Evolutionary conservation across 2,797 vertebrate species (phyloP).

Genomic region (Morelia viridis): DNA sequence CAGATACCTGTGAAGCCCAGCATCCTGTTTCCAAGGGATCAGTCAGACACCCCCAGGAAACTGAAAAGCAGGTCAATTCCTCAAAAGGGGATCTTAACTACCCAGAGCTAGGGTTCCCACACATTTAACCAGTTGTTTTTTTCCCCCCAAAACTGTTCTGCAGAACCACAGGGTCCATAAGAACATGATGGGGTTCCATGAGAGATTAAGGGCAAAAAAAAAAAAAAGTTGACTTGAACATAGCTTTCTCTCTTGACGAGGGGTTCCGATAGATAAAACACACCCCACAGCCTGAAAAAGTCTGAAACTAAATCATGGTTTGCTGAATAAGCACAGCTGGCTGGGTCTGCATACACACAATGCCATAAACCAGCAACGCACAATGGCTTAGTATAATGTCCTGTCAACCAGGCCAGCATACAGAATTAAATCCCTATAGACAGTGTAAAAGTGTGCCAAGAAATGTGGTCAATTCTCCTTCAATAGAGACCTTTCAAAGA

Average conservation of each 20-base stretch:
- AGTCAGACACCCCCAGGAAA: not conserved
- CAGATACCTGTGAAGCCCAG: not conserved
- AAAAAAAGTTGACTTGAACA: not conserved
- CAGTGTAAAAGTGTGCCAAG: not conserved
- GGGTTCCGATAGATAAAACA: not conserved
- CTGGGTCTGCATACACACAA: not conserved
- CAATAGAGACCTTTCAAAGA: not conserved
- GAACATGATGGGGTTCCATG: not conserved
- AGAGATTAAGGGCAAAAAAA: not conserved
- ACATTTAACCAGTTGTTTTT: not conserved
- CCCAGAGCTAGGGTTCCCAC: not conserved
- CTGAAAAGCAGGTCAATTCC: not conserved
- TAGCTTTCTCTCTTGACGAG: not conserved
- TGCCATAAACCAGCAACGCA: not conserved
- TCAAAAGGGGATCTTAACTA: not conserved
- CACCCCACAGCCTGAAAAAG: not conserved
- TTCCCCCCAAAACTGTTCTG: not conserved
- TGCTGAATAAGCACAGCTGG: not conserved
- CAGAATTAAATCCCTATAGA: not conserved
- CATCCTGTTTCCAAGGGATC: not conserved
- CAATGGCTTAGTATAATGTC: not conserved
- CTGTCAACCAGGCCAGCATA: not conserved
- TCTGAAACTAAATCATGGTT: not conserved
- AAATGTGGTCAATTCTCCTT: not conserved
- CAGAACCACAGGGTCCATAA: not conserved